These are phyloP conservation scores for Corythornis leucogaster DNA, from an alignment of 2,797 vertebrate genomes.

Conservation along the genomic window DNA sequence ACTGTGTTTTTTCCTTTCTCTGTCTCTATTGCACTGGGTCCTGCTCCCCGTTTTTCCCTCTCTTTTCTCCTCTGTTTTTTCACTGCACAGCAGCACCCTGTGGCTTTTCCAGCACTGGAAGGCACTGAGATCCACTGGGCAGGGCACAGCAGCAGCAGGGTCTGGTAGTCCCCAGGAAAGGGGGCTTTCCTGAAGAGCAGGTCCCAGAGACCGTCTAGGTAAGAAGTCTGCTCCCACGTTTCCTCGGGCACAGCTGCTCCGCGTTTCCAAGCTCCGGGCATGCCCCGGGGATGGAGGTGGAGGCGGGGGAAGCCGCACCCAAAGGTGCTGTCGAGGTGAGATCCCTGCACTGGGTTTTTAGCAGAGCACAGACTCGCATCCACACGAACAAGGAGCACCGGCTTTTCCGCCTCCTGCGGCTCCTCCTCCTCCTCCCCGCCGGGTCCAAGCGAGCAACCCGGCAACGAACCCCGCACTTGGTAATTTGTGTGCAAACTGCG, in stretches of 20 bases:
- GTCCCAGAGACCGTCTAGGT: background rate
- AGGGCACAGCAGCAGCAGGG: rapidly evolving
- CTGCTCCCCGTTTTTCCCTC: too few relatives aligned
- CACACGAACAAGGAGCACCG: background rate
- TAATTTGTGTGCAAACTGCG: background rate
- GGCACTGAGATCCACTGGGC: background rate
- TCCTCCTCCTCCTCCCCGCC: background rate
- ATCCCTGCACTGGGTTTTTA: background rate
- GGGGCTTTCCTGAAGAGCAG: background rate
- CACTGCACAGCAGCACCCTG: background rate
- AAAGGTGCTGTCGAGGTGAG: background rate
- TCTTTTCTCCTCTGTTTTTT: background rate
- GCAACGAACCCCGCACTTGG: background rate
- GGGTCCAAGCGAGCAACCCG: background rate
- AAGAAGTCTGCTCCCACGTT: background rate
- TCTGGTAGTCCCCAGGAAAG: background rate
- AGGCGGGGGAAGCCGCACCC: background rate
- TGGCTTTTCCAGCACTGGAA: background rate
- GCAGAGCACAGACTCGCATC: background rate
- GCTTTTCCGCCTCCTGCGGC: background rate
- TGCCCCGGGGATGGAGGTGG: rapidly evolving
- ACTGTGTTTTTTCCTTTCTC: too few relatives aligned
- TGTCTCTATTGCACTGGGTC: too few relatives aligned
- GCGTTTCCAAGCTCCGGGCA: background rate
- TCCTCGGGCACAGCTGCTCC: rapidly evolving